Conservation (phyloP, 2,888 invertebrate species). For the Malthinus seriepunctatus region DNA sequence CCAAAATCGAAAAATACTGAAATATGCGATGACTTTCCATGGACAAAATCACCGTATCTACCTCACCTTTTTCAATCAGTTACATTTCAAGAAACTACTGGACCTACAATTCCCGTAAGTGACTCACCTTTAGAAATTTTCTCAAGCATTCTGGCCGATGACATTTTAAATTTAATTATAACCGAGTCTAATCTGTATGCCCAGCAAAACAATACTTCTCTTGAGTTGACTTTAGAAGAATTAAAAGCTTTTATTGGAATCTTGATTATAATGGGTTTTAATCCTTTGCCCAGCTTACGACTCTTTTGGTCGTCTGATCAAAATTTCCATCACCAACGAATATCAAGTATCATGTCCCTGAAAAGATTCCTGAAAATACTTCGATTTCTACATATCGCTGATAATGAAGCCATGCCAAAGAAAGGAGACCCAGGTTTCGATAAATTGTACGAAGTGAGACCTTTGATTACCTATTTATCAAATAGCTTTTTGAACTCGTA, state of each 20-base stretch:
- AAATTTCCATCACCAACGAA: too few species aligned
- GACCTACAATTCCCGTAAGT: background rate
- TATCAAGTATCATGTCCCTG: too few species aligned
- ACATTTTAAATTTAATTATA: background rate
- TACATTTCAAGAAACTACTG: background rate
- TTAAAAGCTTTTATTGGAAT: too few species aligned
- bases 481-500: slow-evolving; percentile 22
- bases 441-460: slow-evolving; percentile 35
- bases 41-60: background rate
- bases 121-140: background rate
- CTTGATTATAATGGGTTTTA: too few species aligned
- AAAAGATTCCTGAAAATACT: too few species aligned
- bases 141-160: background rate
- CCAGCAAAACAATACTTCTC: background rate
- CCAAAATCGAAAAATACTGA: background rate
- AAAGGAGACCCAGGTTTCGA: too few species aligned
- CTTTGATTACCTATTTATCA: slow-evolving; percentile 20
- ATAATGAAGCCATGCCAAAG: too few species aligned
- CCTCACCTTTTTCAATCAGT: background rate
- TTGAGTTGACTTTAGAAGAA: too few species aligned
- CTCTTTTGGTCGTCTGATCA: too few species aligned
- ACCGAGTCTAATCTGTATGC: background rate
- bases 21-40: background rate
- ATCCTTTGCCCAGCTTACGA: too few species aligned
- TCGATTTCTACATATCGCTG: too few species aligned